Base-by-base conservation (phyloP, 2,888 invertebrate genomes). In the Panzeria rudis region DNA sequence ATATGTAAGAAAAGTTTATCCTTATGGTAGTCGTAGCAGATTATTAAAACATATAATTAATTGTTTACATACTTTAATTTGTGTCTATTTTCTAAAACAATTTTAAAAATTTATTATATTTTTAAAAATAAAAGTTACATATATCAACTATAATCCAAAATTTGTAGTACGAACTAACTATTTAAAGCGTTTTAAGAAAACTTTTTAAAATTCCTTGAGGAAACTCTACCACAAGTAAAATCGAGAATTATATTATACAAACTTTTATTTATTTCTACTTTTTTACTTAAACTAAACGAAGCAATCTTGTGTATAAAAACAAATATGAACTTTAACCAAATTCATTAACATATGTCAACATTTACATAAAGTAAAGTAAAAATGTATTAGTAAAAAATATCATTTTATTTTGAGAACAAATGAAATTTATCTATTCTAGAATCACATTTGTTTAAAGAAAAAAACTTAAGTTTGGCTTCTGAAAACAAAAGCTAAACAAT, bases 331-430 rank as follows among this genome's bases (percentile, higher is more conserved):
- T 66, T 56, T 32, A 41, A 50, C 50, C 68, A 52, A 68, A 52
- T 35, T 68, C 68, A 68, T 68, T 69, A 69, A 52, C 68, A 52
- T 52, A n/a, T 23, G 23, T 17, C 68, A 69, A 52, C 23, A 69
- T 69, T 69, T 69, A n/a, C 23, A 35, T 35, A 35, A 35, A 59
- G 9, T 32, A 35, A 4, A 56, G 0, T 13, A 32, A 50, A 32
- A 66, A 29, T 50, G 15, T 44, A 25, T 47, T 15, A 6, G 13
- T 32, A 9, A 61, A 35, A 61, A 20, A 32, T 35, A 32, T 35
- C 11, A n/a, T 20, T 38, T 38, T 20, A 35, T 38, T 61, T 61
- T 61, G 35, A 20, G 8, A 35, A 35, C 35, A 61, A 61, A 52
- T 52, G 50, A 61, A 38, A 32, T 20, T 38, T 61, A 13, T 61